Evolutionary conservation across 2,113 vertebrate genomes (phyloP).

Genomic region (Sakesphorus luctuosus): DNA sequence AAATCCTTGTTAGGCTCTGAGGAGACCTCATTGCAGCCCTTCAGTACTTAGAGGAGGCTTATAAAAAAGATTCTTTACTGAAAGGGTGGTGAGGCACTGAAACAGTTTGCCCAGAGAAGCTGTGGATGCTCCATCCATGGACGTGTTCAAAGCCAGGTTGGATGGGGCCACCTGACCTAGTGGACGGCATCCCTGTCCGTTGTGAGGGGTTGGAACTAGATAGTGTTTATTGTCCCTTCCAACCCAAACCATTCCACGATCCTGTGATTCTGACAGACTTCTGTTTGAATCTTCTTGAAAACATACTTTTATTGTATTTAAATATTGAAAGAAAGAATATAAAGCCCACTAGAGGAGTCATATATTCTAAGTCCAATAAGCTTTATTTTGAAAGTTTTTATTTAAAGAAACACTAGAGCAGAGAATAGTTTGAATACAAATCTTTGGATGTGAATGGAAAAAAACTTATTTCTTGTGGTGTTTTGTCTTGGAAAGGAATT

Average conservation of each 20-base stretch:
- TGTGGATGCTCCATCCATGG: neutral
- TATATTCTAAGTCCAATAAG: neutral
- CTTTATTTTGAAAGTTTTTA: neutral
- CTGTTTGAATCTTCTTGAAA: neutral
- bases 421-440: neutral
- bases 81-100: neutral
- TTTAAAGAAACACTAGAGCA: neutral
- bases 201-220: neutral
- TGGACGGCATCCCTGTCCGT: neutral
- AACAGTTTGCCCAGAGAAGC: neutral
- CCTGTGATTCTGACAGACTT: neutral
- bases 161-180: neutral
- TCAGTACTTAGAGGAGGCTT: neutral
- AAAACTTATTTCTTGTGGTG: neutral
- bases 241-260: neutral
- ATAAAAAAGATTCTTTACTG: no score
- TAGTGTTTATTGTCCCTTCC: neutral
- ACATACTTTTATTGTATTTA: neutral
- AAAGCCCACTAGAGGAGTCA: neutral
- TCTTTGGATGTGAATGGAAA: neutral
- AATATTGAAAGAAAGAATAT: neutral
- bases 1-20: neutral
- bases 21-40: neutral
- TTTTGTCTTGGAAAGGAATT: neutral
- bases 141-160: neutral